Base-by-base conservation (phyloP, 2,888 invertebrate genomes). In the Oscheius sp. region DNA sequence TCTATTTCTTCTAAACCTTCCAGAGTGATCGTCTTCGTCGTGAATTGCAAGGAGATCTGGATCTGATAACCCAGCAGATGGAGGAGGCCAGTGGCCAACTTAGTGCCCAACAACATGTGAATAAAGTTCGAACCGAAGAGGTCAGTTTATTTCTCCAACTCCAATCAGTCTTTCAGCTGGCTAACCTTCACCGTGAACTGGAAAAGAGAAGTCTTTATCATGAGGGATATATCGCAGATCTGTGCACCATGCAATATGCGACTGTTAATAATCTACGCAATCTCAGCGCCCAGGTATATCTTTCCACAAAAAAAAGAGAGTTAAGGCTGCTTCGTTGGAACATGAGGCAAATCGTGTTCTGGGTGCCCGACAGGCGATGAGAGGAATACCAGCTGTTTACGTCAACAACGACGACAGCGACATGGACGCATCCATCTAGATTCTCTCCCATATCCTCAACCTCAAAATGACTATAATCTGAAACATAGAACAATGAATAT, bases 51-150 rank as follows among this genome's bases (percentile, higher is more conserved):
- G 92, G 95, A 80, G 97, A 98, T 89, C 91, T 98, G 78, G 96
- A 97, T 86, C 95, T 95, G 89, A 90, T 95, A 87, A 94, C 94
- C 85, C 95, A 95, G 89, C 92, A 95, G 86, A 91, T 95, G 84
- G 97, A 97, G 88, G 97, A 98, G 90, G 95, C 97, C 86, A 97
- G 96, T 87, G 98, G 98, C 87, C 97, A 96, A 87, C 96, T 97
- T 82, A 93, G 94, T 59, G 95, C 96, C 82, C 96, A 96, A 61
- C 71, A 77, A 24, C 82, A 83, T 64, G 66, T 82, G 47, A 82
- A 82, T 65, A 81, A 79, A 54, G 50, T 75, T 17, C 72, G 80
- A n/a, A 77, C 80, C 20, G 77, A 79, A 33, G 82, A 82, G 68
- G 77, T 77, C 45, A 32, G 24, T 49, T 44, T 47, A 8, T 17